phyloP scores from a whole-genome alignment of 2,888 invertebrate genomes.

The Nomada ruficornis region DNA sequence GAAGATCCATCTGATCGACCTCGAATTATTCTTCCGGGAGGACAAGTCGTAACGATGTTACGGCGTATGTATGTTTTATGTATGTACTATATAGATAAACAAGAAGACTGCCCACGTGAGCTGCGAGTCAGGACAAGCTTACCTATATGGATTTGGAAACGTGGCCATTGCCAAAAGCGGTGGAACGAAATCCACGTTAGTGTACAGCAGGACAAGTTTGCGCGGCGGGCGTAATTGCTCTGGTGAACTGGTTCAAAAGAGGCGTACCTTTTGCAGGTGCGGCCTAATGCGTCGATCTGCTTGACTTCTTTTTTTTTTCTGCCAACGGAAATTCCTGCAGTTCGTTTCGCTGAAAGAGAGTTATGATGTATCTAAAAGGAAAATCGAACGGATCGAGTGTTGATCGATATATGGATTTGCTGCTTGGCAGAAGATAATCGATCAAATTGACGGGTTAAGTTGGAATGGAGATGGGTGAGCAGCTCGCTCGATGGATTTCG shows the following conservation, averaged over 20 bases:
- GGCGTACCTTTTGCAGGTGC: slow-evolving; percentile 59
- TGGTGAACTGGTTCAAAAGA: slow-evolving; percentile 64
- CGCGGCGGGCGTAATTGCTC: slow-evolving; percentile 55
- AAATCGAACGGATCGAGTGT: neutral
- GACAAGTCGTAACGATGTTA: neutral
- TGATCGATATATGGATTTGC: neutral
- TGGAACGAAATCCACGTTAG: slow-evolving; percentile 57
- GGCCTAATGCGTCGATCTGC: slow-evolving; percentile 19
- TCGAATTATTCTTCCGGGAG: slow-evolving; percentile 48
- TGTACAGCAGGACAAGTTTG: slow-evolving; percentile 45
- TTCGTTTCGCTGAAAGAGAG: neutral
- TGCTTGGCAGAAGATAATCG: too few relatives aligned
- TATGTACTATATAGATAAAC: slow-evolving; percentile 36
- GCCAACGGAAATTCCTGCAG: slow-evolving; percentile 5
- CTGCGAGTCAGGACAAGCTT: slow-evolving; percentile 41
- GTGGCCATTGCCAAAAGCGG: slow-evolving; percentile 71
- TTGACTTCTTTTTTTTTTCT: slow-evolving; percentile 17
- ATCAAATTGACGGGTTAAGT: neutral
- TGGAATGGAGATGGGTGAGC: neutral
- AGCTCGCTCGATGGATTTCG: neutral
- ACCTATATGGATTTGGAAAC: slow-evolving; percentile 72
- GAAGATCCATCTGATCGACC: slow-evolving; percentile 28
- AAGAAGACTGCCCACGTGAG: slow-evolving; percentile 35
- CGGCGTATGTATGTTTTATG: neutral
- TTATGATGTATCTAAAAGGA: neutral